Percentiles rank a stretch among this genome's conserved stretches.
Conservation (phyloP, 2,888 invertebrate genomes). For the Junonia oenone region DNA sequence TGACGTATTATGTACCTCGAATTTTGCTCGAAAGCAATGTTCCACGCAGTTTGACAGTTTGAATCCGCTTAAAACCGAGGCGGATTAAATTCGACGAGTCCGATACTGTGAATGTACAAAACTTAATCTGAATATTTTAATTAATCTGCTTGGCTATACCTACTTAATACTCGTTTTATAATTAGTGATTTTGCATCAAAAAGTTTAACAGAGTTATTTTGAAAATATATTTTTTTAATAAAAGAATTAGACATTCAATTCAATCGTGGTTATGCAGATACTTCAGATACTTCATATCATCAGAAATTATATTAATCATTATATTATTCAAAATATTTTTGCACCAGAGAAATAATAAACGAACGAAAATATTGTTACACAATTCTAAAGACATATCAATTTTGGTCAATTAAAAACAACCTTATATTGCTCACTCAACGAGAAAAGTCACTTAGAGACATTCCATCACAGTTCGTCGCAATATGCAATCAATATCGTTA, state of each 20-base stretch:
- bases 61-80: constrained; percentile 6
- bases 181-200: background rate
- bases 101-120: background rate
- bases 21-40: constrained; percentile 10
- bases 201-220: background rate
- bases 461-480: background rate
- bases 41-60: constrained; percentile 12
- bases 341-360: too few species aligned
- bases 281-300: too few species aligned
- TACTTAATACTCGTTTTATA: background rate
- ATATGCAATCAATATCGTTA: background rate
- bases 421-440: background rate
- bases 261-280: too few species aligned
- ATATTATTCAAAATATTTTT: too few species aligned
- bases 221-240: background rate
- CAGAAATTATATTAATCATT: too few species aligned
- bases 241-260: too few species aligned
- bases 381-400: background rate
- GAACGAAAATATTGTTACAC: background rate
- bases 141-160: background rate
- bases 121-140: background rate
- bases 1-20: background rate
- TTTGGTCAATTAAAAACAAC: background rate
- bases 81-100: constrained; percentile 5
- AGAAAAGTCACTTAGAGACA: background rate